Evolutionary conservation across 2,113 vertebrate genomes (phyloP).

Genomic region (Macroglossus sobrinus): DNA sequence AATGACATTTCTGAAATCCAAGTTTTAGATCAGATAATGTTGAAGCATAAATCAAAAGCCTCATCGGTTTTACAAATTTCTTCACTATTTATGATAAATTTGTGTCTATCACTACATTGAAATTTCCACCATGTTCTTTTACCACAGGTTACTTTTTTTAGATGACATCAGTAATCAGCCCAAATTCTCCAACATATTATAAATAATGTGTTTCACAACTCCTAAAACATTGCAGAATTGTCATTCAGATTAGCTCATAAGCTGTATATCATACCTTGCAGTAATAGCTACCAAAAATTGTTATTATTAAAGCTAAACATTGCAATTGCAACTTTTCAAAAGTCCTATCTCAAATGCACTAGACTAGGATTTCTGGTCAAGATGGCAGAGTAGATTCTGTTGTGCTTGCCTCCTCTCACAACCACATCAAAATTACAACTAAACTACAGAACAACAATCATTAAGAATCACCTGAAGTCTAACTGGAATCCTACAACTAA

Average conservation of each 20-base stretch:
- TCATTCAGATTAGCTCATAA: constrained; percentile 69
- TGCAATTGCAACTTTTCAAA: constrained; percentile 70
- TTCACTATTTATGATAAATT: background rate
- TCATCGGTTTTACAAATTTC: background rate
- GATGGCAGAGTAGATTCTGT: no score
- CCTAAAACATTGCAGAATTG: constrained; percentile 25
- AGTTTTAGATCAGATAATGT: background rate
- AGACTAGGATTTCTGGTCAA: constrained; percentile 58
- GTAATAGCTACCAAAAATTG: constrained; percentile 71
- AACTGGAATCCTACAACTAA: no score
- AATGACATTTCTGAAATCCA: background rate
- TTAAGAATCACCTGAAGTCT: no score
- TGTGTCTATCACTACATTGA: background rate
- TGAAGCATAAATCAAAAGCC: background rate
- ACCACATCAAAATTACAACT: no score
- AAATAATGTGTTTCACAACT: constrained; percentile 41
- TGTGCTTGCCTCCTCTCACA: no score
- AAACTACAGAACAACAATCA: no score
- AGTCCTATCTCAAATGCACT: constrained; percentile 69
- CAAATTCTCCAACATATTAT: constrained; percentile 43
- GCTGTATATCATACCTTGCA: constrained; percentile 56
- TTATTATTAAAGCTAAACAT: constrained; percentile 72
- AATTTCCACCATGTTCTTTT: background rate
- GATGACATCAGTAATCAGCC: background rate
- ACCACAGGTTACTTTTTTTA: background rate